Evolutionary conservation across 1,140 invertebrate genomes (phyloP).

Genomic region (Procambarus clarkii): DNA sequence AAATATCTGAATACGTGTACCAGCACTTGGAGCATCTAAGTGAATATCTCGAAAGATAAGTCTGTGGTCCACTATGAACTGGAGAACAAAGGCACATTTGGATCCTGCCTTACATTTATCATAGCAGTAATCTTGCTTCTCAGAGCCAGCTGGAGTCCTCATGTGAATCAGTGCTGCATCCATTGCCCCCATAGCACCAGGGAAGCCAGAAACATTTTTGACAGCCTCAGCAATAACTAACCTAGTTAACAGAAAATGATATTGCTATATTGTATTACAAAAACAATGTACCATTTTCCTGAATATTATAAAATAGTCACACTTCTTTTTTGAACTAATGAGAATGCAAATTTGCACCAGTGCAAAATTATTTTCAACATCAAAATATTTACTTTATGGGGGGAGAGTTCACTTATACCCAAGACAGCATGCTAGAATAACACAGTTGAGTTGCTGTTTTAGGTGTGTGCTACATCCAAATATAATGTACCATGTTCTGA

Average conservation of each 20-base stretch:
- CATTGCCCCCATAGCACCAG: constrained; percentile 19
- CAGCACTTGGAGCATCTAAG: neutral
- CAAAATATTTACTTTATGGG: no score
- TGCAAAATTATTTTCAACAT: no score
- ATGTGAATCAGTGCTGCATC: constrained; percentile 16
- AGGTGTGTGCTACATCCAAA: no score
- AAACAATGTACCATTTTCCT: neutral
- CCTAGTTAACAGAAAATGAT: neutral
- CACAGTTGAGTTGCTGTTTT: no score
- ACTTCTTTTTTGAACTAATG: neutral
- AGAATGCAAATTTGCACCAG: neutral
- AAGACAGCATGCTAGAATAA: no score
- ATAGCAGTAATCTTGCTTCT: constrained; percentile 5
- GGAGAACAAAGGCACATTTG: constrained; percentile 3
- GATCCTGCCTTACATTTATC: neutral
- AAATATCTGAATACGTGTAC: constrained; percentile 15
- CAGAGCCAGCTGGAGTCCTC: neutral
- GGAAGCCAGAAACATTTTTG: constrained; percentile 22
- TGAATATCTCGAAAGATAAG: constrained; percentile 18
- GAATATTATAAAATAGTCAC: neutral
- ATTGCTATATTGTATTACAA: neutral
- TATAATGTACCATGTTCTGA: no score
- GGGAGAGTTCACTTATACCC: no score
- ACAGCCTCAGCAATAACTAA: constrained; percentile 15
- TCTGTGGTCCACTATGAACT: constrained; percentile 27